A percentile compares a stretch with the other conserved stretches of the same genome.
phyloP scores from a whole-genome alignment of 2,113 vertebrate genomes.

The Zosterops japonicus region DNA sequence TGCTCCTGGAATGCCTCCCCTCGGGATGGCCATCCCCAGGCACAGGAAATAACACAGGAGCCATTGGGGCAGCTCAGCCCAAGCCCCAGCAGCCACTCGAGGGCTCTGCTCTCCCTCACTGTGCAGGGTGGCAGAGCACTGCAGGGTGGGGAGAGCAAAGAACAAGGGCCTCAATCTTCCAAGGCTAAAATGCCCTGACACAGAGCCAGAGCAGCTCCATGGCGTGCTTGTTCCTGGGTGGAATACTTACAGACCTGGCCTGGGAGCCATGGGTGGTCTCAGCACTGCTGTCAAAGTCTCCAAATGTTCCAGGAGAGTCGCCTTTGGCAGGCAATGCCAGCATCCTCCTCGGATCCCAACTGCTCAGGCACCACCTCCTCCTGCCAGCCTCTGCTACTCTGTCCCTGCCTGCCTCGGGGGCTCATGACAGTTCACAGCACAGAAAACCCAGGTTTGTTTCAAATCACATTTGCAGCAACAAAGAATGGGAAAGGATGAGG shows the following conservation, averaged over 20 bases:
- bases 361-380: background rate
- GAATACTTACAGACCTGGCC: background rate
- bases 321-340: background rate
- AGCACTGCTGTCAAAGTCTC: background rate
- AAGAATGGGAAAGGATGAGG: background rate
- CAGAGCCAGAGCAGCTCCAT: background rate
- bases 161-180: background rate
- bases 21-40: fast-evolving
- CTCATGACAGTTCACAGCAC: background rate
- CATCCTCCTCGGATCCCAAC: background rate
- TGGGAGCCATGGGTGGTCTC: background rate
- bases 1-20: background rate
- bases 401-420: background rate
- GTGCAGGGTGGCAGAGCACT: fast-evolving
- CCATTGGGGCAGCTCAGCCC: background rate
- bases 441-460: background rate
- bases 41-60: background rate
- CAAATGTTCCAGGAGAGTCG: background rate
- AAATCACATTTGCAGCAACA: background rate
- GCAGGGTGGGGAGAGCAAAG: background rate
- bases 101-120: background rate
- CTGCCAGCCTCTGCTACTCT: background rate
- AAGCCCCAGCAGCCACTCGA: fast-evolving
- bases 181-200: background rate
- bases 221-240: background rate